These are phyloP conservation scores for Pseudomyrmex pallidus DNA, from an alignment of 1,140 invertebrate species.

Conservation along the genomic window DNA sequence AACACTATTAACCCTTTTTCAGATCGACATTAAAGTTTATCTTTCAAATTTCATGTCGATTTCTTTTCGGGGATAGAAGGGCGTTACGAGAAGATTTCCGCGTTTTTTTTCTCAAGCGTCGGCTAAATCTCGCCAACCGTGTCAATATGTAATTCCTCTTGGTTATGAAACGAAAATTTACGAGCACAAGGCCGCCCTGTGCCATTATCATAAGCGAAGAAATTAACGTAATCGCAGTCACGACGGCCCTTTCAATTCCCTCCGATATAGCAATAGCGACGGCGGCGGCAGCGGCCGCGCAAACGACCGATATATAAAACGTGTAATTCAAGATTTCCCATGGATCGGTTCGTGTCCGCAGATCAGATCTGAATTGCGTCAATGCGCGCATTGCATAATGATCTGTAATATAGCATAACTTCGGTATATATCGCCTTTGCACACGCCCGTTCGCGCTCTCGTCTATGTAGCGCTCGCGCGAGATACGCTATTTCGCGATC, in stretches of 20 bases:
- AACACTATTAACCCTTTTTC: no score
- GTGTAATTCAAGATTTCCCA: slow-evolving; percentile 75
- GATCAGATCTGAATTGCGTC: slow-evolving; percentile 76
- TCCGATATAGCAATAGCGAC: neutral
- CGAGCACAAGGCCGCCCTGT: slow-evolving; percentile 57
- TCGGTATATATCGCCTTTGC: slow-evolving; percentile 28
- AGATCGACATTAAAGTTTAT: no score
- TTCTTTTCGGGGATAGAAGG: no score
- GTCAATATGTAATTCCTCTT: slow-evolving; percentile 51
- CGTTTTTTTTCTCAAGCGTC: neutral
- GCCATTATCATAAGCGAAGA: slow-evolving; percentile 62
- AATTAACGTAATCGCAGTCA: slow-evolving; percentile 60
- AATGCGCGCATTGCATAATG: slow-evolving; percentile 75
- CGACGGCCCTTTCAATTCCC: slow-evolving; percentile 62
- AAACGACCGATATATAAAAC: slow-evolving; percentile 60
- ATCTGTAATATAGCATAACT: slow-evolving; percentile 64
- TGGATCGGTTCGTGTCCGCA: slow-evolving; percentile 62
- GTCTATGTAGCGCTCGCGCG: no score
- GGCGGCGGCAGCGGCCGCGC: slow-evolving; percentile 23
- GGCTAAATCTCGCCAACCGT: slow-evolving; percentile 35
- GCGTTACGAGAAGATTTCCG: no score
- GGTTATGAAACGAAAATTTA: slow-evolving; percentile 63
- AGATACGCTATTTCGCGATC: slow-evolving; percentile 16
- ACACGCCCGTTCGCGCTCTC: slow-evolving; percentile 16
- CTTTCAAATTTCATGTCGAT: no score